Evolutionary conservation across 2,797 vertebrate species (phyloP).

Genomic region (Peromyscus attwateri): DNA sequence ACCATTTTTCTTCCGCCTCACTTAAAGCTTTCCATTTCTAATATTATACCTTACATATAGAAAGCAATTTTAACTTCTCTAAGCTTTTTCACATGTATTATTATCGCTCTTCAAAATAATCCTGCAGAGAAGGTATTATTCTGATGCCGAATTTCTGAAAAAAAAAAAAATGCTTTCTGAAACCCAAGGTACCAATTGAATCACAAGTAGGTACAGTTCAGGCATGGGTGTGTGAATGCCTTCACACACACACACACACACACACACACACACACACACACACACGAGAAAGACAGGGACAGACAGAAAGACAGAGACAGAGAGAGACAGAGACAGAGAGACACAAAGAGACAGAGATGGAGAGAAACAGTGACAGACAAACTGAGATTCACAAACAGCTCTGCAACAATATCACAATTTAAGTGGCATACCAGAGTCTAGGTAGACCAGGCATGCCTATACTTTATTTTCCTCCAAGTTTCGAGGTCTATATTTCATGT

Average conservation of each 20-base stretch:
- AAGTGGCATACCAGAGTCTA: background rate
- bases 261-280: background rate
- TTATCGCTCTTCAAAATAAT: conserved; percentile 74
- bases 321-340: background rate
- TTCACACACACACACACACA: background rate
- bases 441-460: too few relatives aligned
- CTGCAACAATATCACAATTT: background rate
- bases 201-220: background rate
- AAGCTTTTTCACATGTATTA: conserved; percentile 71
- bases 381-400: background rate
- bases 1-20: conserved; percentile 59
- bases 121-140: conserved; percentile 70
- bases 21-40: conserved; percentile 71
- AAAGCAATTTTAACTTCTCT: conserved; percentile 79
- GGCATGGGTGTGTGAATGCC: background rate
- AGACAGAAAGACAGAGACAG: background rate
- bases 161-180: conserved; percentile 65
- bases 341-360: background rate
- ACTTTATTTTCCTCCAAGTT: background rate
- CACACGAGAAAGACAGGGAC: background rate
- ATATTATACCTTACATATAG: conserved; percentile 67
- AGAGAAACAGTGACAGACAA: background rate
- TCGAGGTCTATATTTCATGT: background rate
- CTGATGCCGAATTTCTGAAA: conserved; percentile 28
- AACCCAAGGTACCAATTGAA: conserved; percentile 49